Conservation (phyloP, 2,888 invertebrate species). For the Drosophila diplacantha region DNA sequence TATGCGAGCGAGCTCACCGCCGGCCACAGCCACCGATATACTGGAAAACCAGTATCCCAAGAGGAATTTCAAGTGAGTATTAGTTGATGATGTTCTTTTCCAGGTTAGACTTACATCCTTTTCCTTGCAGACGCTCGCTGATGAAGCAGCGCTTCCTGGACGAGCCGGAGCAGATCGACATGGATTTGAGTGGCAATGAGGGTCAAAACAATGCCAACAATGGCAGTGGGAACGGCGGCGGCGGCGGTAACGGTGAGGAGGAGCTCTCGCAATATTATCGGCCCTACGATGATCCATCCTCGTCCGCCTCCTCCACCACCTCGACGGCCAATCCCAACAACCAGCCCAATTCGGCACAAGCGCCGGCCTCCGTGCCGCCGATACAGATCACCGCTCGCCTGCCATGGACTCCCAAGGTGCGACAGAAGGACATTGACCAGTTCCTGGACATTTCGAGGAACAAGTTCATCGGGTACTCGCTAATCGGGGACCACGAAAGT, state of each 20-base stretch:
- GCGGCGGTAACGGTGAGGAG: conserved; percentile 78
- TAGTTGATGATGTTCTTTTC: neutral
- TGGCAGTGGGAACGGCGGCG: conserved; percentile 46
- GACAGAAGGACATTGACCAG: conserved; percentile 94
- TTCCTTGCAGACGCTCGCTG: conserved; percentile 79
- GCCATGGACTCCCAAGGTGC: conserved; percentile 97
- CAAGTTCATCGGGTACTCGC: conserved; percentile 97
- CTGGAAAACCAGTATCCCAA: conserved; percentile 90
- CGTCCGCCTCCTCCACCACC: conserved; percentile 63
- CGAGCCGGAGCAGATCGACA: conserved; percentile 86
- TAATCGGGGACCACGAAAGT: conserved; percentile 91
- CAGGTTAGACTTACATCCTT: neutral
- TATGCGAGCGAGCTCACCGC: conserved; percentile 97
- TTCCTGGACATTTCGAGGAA: conserved; percentile 93
- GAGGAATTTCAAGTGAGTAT: conserved; percentile 83
- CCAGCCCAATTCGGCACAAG: conserved; percentile 64
- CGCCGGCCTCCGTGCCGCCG: conserved; percentile 63
- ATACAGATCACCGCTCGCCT: conserved; percentile 80
- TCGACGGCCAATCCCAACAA: conserved; percentile 73
- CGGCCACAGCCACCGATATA: conserved; percentile 93
- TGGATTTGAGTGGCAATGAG: conserved; percentile 82
- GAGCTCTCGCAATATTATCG: conserved; percentile 77
- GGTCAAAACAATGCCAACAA: conserved; percentile 65
- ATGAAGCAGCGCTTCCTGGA: conserved; percentile 96
- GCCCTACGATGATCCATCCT: conserved; percentile 77